Conservation (phyloP, 2,113 vertebrate genomes). For the Ahaetulla prasina region DNA sequence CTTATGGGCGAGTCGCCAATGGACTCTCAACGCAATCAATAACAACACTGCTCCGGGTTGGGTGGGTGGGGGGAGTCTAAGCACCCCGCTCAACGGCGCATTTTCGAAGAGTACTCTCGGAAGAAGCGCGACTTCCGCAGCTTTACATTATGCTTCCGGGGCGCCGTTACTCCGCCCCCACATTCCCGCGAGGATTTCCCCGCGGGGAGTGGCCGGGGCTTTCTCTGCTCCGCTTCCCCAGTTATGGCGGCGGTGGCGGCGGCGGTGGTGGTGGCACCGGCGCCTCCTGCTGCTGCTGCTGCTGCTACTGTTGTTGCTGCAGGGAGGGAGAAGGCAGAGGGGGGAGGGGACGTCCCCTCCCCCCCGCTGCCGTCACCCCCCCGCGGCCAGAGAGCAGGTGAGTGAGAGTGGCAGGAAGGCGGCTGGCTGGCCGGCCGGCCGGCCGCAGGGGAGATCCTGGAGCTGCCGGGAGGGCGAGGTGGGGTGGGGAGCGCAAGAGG, state of each 20-base stretch:
- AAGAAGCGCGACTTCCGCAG: neutral
- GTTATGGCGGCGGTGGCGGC: slow-evolving; percentile 3
- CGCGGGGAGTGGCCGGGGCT: neutral
- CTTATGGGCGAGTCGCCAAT: neutral
- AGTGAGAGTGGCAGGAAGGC: neutral
- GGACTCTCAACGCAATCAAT: neutral
- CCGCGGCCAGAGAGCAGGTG: slow-evolving; percentile 27
- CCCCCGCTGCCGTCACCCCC: neutral
- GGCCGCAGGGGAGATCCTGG: neutral
- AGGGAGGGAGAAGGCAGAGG: slow-evolving; percentile 1
- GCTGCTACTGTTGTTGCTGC: neutral
- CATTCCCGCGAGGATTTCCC: neutral
- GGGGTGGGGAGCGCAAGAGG: neutral
- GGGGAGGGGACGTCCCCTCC: neutral
- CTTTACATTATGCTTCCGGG: neutral
- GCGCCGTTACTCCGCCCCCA: neutral
- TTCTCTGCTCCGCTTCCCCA: neutral
- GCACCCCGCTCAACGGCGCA: rapidly evolving
- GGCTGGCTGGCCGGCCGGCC: neutral
- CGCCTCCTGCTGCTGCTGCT: neutral
- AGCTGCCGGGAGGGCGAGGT: neutral
- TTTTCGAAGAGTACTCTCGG: neutral
- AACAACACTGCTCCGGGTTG: neutral
- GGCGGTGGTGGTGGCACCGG: too few relatives aligned
- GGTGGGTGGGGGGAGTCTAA: neutral